Evolutionary conservation across 2,888 invertebrate genomes (phyloP), one percentile per base, ranked within the genome.

Genomic region (Amphipoea lucens): DNA sequence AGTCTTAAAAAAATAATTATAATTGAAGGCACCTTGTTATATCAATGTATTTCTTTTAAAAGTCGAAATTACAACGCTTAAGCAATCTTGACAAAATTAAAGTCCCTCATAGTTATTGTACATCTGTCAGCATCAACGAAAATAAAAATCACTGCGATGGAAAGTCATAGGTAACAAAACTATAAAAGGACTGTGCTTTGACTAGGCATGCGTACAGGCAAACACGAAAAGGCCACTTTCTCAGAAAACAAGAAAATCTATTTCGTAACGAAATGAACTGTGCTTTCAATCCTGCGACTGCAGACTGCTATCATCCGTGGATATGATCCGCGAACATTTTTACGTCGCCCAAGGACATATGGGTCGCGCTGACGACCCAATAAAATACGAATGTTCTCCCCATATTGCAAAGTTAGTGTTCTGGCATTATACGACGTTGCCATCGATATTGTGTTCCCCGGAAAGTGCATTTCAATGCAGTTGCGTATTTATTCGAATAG

Each of bases 311-410:
- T 63, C 20, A 57, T 12, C 48, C n/a, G 42, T 42, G n/a, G 40
- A 5, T 51, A 65, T 45, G 65, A 51, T 17, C 60, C 20, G 45
- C 62, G 40, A 69, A 73, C 62, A 67, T 74, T 80, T 84, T 71
- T 76, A 81, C 45, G 51, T 73, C 74, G 0, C 40, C 23, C 12
- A 17, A 63, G 29, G 45, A 73, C 51, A 57, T 67, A 67, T 71
- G 67, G 74, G 54, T 72, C 23, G 54, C 57, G 11, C 51, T 85
- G 82, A 85, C 75, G 70, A 78, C 66, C 40, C 63, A 73, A 81
- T 85, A 85, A 84, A 85, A 80, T 62, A 23, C 60, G 76, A 76
- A 86, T 82, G 76, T 68, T 66, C 82, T 0, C 7, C 36, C 48
- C 74, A 76, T 79, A 82, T 82, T 76, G 79, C 65, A 76, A 75